Base-by-base conservation (phyloP, 23 tunicate species). In the Diplosoma virens region DNA sequence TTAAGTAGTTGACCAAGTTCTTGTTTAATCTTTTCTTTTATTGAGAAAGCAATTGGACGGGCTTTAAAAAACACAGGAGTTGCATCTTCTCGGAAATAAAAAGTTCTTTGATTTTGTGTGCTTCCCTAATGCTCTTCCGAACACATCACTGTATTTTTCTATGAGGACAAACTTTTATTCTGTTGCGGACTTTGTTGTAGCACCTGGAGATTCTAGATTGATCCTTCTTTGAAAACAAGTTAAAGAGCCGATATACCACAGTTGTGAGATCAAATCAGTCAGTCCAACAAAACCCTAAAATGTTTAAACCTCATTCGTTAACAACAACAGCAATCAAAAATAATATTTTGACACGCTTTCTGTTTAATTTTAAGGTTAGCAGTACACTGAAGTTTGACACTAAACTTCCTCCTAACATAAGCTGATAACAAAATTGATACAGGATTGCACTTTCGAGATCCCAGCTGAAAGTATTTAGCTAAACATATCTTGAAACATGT, bases 1-100 rank as follows among this genome's bases (percentile, higher is more conserved):
- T 64, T 30, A 11, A 73, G 67, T 25, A 73, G 50, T 50, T 67
- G 21, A n/a, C 28, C 22, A 5, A 52, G 18, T 52, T 73, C 79
- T 11, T 52, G 25, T 30, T 47, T 27, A 24, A 52, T 34, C 6
- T 73, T 50, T 48, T 52, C 68, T 23, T 52, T 73, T 5, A 73
- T 47, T 47, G 63, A 16, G 32, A 47, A 47, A 18, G 79, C 35
- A 23, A 73, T 26, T 3, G 27, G 47, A 5, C 47, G 48, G 18
- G 81, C 47, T 11, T 76, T 59, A 7, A 58, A 18, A 58, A 58
- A 58, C 24, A 17, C 24, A 17, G 66, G 22, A 7, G 18, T 46
- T 14, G 24, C 66, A 58, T 20, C 66, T 7, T 18, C 23, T 20
- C 21, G 18, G n/a, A n/a, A n/a, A n/a, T n/a, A n/a, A n/a, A 14